phyloP scores from a whole-genome alignment of 2,797 vertebrate species.

The Sitta carolinensis region DNA sequence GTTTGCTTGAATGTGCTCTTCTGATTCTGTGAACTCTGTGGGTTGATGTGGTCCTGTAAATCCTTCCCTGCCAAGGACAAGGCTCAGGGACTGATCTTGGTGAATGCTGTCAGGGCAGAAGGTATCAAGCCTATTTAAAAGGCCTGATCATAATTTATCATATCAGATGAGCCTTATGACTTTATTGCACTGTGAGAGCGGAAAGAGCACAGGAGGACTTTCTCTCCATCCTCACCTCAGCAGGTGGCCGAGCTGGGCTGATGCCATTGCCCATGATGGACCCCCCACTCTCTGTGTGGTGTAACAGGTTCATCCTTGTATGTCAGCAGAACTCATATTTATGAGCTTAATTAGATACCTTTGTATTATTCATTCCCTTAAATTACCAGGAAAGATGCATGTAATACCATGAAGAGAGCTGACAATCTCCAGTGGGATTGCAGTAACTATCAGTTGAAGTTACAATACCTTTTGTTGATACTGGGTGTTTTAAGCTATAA shows the following conservation, averaged over 20 bases:
- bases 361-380: not conserved
- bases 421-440: not conserved
- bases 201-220: not conserved
- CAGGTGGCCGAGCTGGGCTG: not conserved
- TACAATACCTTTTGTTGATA: constrained; percentile 46
- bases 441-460: not conserved
- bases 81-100: not conserved
- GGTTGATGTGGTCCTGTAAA: not conserved
- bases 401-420: not conserved
- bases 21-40: not conserved
- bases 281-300: fast-evolving
- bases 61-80: not conserved
- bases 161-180: not conserved
- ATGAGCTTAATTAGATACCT: not conserved
- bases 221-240: not conserved
- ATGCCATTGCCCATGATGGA: not conserved
- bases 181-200: not conserved
- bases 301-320: fast-evolving
- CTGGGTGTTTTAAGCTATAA: constrained; percentile 44
- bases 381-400: not conserved
- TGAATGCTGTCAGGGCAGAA: not conserved
- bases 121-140: not conserved
- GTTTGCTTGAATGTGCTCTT: not conserved
- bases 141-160: not conserved
- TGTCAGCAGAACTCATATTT: not conserved